These are phyloP conservation scores for Camponotus fellah DNA, from an alignment of 2,888 invertebrate genomes.

Conservation along the genomic window DNA sequence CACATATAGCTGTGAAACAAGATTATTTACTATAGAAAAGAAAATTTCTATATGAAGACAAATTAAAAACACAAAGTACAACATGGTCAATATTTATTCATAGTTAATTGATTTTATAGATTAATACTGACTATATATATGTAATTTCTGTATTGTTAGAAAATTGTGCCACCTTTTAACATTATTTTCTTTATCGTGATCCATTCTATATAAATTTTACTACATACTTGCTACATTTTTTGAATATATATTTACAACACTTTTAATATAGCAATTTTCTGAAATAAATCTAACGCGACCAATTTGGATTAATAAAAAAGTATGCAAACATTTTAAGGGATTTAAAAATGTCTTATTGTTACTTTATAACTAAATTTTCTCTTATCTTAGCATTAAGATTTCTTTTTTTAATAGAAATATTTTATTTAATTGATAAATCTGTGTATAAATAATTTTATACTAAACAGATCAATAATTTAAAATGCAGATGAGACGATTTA, in stretches of 20 bases:
- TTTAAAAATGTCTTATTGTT: conserved; percentile 41
- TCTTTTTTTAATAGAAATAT: conserved; percentile 14
- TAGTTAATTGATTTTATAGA: conserved; percentile 52
- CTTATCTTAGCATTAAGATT: not conserved
- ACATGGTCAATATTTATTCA: conserved; percentile 71
- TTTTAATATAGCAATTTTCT: conserved; percentile 67
- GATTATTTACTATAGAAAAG: conserved; percentile 1
- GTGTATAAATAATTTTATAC: conserved; percentile 14
- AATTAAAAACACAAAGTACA: conserved; percentile 65
- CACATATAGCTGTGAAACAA: conserved; percentile 28
- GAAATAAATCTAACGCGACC: conserved; percentile 55
- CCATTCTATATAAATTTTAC: conserved; percentile 51
- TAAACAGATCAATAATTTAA: conserved; percentile 9
- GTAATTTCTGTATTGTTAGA: conserved; percentile 66
- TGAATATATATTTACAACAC: conserved; percentile 64
- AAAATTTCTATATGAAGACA: conserved; percentile 35
- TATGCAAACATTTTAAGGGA: not conserved
- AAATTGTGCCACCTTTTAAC: conserved; percentile 29
- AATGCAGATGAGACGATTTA: conserved; percentile 55
- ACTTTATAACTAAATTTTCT: conserved; percentile 62
- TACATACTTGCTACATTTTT: conserved; percentile 63
- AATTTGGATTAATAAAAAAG: conserved; percentile 32
- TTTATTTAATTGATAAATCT: not conserved
- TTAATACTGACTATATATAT: conserved; percentile 21
- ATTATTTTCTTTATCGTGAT: conserved; percentile 49